Conservation (phyloP, 2,797 vertebrate genomes). For the Helarctos malayanus region DNA sequence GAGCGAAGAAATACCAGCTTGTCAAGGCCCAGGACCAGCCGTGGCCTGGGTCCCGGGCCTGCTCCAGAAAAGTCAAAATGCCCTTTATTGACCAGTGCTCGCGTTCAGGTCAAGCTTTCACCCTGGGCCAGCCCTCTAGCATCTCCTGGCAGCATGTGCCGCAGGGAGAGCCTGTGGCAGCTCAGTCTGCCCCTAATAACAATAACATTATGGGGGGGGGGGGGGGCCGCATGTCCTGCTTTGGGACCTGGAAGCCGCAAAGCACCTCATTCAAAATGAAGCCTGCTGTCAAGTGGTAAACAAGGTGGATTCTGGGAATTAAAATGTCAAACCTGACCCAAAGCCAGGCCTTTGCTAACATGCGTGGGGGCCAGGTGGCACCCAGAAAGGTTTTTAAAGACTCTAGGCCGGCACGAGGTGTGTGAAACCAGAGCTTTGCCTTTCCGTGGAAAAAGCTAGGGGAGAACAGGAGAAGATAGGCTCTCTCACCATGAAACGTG, state of each 20-base stretch:
- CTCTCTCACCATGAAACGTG: slow-evolving; percentile 82
- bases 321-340: slow-evolving; percentile 52
- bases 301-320: slow-evolving; percentile 79
- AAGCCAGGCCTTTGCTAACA: slow-evolving; percentile 65
- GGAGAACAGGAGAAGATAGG: slow-evolving; percentile 68
- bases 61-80: slow-evolving; percentile 16
- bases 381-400: slow-evolving; percentile 77
- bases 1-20: slow-evolving; percentile 74
- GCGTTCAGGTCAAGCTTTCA: not conserved
- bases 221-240: not conserved
- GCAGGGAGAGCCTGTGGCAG: not conserved
- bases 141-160: not conserved
- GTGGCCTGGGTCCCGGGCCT: not conserved
- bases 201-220: not conserved
- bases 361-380: not conserved
- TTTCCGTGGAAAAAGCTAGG: slow-evolving; percentile 81
- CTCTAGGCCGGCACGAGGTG: slow-evolving; percentile 82
- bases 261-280: slow-evolving; percentile 56
- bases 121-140: not conserved
- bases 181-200: not conserved
- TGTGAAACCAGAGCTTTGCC: slow-evolving; percentile 83
- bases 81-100: slow-evolving; percentile 8
- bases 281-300: slow-evolving; percentile 76
- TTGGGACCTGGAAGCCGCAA: slow-evolving; percentile 12
- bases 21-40: slow-evolving; percentile 51